phyloP scores from a whole-genome alignment of 2,113 vertebrate species.

The Chaetura pelagica region DNA sequence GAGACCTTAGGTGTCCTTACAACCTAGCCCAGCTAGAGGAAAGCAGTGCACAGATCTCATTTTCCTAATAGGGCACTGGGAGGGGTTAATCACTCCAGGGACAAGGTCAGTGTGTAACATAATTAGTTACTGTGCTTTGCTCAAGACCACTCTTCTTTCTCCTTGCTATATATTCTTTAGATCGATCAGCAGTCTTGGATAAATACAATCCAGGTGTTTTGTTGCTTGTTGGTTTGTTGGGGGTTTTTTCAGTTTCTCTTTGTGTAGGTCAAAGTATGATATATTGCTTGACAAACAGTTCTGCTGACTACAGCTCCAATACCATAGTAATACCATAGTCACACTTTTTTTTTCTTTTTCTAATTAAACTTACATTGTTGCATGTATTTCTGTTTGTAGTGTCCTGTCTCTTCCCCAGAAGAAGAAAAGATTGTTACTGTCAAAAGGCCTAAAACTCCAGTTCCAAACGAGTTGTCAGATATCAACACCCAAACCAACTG shows the following conservation, averaged over 20 bases:
- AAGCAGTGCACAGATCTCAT: neutral
- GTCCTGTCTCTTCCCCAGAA: slow-evolving; percentile 83
- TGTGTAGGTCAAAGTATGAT: neutral
- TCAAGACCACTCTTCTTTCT: neutral
- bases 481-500: slow-evolving; percentile 84
- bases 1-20: fast-evolving
- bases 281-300: neutral
- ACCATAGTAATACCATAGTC: neutral
- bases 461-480: slow-evolving; percentile 78
- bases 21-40: neutral
- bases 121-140: neutral
- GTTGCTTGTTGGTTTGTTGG: neutral
- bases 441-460: slow-evolving; percentile 84
- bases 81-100: neutral
- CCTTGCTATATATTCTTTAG: neutral
- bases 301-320: neutral
- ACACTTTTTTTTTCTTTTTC: neutral
- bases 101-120: neutral
- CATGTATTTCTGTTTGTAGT: slow-evolving; percentile 73
- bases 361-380: neutral
- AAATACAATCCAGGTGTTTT: neutral
- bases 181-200: neutral
- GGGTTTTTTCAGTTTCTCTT: neutral
- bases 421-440: slow-evolving; percentile 85
- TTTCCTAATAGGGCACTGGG: neutral